Conservation (phyloP, 2,888 invertebrate species). For the Ceramica pisi region DNA sequence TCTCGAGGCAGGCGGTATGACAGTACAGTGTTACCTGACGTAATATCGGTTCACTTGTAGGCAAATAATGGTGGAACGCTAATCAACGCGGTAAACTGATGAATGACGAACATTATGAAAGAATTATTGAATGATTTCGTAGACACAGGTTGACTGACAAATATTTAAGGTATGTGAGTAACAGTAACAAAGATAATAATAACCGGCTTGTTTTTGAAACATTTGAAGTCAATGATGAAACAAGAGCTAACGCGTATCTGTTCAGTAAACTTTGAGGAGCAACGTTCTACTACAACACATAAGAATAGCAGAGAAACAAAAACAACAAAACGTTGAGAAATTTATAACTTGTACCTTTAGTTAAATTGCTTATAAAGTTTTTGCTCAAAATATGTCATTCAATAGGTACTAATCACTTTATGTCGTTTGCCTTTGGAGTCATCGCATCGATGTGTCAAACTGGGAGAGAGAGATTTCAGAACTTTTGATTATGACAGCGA, state of each 20-base stretch:
- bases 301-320: too few species aligned
- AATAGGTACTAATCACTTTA: background rate
- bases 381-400: too few species aligned
- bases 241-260: too few species aligned
- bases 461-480: too few species aligned
- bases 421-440: too few species aligned
- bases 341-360: background rate
- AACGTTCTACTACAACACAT: too few species aligned
- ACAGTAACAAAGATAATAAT: background rate
- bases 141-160: slow-evolving; percentile 32
- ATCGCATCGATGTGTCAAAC: too few species aligned
- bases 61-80: slow-evolving; percentile 73
- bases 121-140: slow-evolving; percentile 63
- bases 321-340: too few species aligned
- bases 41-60: slow-evolving; percentile 74
- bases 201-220: background rate
- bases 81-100: slow-evolving; percentile 74
- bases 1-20: slow-evolving; percentile 59
- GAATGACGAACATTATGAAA: slow-evolving; percentile 70
- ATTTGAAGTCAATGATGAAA: background rate
- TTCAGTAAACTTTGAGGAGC: too few species aligned
- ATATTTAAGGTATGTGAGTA: slow-evolving; percentile 26
- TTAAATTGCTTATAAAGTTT: too few species aligned
- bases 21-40: slow-evolving; percentile 78
- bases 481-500: too few species aligned